phyloP scores from a whole-genome alignment of 2,888 invertebrate genomes.

The Drosophila falleni region DNA sequence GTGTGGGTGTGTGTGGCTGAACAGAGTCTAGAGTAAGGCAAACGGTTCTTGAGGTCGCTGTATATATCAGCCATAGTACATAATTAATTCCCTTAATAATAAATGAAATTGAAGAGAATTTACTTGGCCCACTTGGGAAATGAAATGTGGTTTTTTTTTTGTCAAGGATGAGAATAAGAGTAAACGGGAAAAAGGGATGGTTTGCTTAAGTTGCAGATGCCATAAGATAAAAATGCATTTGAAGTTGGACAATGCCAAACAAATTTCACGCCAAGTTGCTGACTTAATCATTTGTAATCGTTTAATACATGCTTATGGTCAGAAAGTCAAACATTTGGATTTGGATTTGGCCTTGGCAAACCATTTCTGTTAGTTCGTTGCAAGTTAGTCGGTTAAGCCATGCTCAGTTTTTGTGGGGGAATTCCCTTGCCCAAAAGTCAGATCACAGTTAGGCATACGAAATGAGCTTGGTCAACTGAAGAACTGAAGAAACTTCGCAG shows the following conservation, averaged over 20 bases:
- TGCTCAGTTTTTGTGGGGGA: conserved; percentile 15
- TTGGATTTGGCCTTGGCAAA: not conserved
- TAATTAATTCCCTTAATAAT: conserved; percentile 72
- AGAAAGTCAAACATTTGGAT: conserved; percentile 26
- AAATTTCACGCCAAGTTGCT: conserved; percentile 63
- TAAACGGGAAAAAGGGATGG: not conserved
- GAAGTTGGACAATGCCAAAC: conserved; percentile 39
- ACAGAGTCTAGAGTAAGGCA: no score
- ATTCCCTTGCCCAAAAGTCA: conserved; percentile 19
- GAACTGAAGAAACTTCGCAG: conserved; percentile 57
- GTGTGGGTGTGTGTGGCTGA: not conserved
- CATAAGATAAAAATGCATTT: conserved; percentile 54
- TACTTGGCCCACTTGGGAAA: conserved; percentile 50
- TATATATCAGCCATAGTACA: conserved; percentile 37
- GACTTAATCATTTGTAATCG: conserved; percentile 78
- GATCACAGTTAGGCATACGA: conserved; percentile 50
- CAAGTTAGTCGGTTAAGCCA: conserved; percentile 15
- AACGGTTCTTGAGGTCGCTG: conserved; percentile 5
- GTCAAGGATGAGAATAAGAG: not conserved
- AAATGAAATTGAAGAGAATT: conserved; percentile 62
- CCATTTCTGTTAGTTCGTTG: not conserved
- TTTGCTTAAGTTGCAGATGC: conserved; percentile 27
- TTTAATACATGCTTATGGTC: conserved; percentile 60
- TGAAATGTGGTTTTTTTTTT: conserved; percentile 56
- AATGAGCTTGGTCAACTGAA: conserved; percentile 45